These are phyloP conservation scores for Cyaniris semiargus DNA, from an alignment of 2,888 invertebrate species.

Conservation along the genomic window DNA sequence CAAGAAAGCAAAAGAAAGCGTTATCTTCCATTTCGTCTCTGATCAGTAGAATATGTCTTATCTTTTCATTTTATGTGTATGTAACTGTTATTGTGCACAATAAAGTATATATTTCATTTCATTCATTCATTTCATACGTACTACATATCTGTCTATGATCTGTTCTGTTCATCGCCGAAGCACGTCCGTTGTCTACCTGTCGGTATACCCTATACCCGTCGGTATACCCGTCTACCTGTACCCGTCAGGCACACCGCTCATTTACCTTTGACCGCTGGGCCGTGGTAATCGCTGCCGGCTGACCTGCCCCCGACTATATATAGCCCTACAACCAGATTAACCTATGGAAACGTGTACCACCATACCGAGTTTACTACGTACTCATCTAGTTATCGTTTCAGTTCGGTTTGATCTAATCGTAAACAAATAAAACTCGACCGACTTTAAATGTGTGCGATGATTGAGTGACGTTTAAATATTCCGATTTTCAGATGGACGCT, in stretches of 20 bases:
- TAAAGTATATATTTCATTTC: too few relatives aligned
- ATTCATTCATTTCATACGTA: too few relatives aligned
- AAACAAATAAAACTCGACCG: neutral
- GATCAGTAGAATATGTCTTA: too few relatives aligned
- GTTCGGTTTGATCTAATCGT: neutral
- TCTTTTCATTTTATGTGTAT: too few relatives aligned
- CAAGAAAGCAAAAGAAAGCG: neutral
- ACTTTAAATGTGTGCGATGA: neutral
- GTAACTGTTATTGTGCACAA: too few relatives aligned
- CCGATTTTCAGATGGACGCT: too few relatives aligned
- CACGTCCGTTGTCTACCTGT: neutral
- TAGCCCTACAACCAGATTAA: neutral
- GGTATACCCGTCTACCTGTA: neutral
- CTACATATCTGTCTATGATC: neutral
- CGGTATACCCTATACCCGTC: neutral
- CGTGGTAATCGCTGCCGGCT: slow-evolving; percentile 31
- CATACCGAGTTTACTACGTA: neutral
- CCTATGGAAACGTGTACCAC: too few relatives aligned
- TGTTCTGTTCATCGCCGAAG: neutral
- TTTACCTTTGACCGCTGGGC: slow-evolving; percentile 30
- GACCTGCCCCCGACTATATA: slow-evolving; percentile 23
- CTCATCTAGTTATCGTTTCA: neutral
- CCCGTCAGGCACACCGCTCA: slow-evolving; percentile 2
- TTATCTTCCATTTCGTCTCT: too few relatives aligned
- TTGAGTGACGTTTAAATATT: too few relatives aligned